Percentiles rank a stretch among this genome's conserved stretches.
Conservation (phyloP, 2,113 vertebrate species). For the Sylvia atricapilla region DNA sequence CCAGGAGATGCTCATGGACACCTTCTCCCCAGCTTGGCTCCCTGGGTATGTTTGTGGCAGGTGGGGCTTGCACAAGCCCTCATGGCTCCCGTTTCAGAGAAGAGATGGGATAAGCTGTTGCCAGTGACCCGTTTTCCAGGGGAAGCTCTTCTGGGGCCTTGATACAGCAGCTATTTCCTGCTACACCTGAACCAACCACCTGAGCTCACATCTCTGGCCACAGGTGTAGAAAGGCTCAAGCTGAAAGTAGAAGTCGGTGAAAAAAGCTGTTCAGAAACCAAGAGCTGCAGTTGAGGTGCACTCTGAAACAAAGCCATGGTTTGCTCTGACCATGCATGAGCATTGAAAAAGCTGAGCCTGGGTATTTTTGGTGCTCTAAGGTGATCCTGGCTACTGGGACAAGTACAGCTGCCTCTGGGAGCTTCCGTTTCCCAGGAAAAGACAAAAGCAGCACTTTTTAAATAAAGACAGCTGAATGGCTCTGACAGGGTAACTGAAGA, state of each 20-base stretch:
- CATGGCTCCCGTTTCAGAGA: fast-evolving
- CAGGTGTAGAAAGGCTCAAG: not conserved
- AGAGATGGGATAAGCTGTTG: not conserved
- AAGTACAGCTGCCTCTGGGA: not conserved
- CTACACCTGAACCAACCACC: not conserved
- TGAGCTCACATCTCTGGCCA: not conserved
- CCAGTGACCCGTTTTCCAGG: not conserved
- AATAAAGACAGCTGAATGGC: not conserved
- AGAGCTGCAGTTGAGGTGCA: not conserved
- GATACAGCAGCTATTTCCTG: not conserved
- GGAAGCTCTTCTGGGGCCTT: not conserved
- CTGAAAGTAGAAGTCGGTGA: not conserved
- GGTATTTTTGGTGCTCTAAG: not conserved
- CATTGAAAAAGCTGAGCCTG: not conserved
- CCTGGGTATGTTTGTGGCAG: not conserved
- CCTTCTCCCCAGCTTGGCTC: not conserved
- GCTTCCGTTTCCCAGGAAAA: not conserved
- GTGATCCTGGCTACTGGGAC: not conserved
- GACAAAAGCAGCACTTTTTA: not conserved
- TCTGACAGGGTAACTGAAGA: not conserved
- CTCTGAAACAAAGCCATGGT: not conserved
- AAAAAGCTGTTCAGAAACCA: not conserved
- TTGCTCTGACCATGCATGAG: not conserved
- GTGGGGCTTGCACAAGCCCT: not conserved
- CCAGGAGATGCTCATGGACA: not conserved